Evolutionary conservation across 2,888 invertebrate genomes (phyloP).

Genomic region (Xestoiulus laeticollis): DNA sequence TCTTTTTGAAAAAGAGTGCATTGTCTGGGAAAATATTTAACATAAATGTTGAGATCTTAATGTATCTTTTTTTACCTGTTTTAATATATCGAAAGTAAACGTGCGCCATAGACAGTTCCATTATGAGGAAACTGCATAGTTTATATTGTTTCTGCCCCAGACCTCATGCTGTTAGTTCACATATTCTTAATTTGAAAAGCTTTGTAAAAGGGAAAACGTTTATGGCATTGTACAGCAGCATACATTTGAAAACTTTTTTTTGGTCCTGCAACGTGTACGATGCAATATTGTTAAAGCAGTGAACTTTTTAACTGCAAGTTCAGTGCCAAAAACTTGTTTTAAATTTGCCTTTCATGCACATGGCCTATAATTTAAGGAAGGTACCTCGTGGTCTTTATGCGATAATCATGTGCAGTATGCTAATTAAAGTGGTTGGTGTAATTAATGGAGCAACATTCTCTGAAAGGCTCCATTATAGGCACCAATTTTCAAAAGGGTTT

Average conservation of each 20-base stretch:
- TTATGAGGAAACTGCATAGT: neutral
- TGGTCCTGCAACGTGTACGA: neutral
- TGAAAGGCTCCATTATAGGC: neutral
- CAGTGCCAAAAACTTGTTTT: constrained; percentile 21
- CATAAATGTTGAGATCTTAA: neutral
- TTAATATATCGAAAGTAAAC: neutral
- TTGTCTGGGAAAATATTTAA: neutral
- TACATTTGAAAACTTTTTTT: neutral
- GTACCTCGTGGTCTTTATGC: neutral
- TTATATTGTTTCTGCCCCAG: neutral
- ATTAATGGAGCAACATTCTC: constrained; percentile 12
- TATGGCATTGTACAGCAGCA: neutral
- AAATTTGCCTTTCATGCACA: constrained; percentile 30
- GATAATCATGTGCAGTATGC: neutral
- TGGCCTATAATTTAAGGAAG: constrained; percentile 11
- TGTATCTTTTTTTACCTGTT: neutral
- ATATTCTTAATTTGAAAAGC: constrained; percentile 8
- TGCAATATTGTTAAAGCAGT: neutral
- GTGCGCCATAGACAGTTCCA: neutral
- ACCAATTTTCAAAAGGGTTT: constrained; percentile 4
- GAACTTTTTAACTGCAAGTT: neutral
- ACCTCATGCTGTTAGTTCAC: constrained; percentile 12
- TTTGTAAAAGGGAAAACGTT: neutral
- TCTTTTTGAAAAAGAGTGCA: neutral
- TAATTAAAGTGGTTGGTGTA: neutral